phyloP scores from a whole-genome alignment of 2,888 invertebrate genomes.

The Adelognathus sp. region DNA sequence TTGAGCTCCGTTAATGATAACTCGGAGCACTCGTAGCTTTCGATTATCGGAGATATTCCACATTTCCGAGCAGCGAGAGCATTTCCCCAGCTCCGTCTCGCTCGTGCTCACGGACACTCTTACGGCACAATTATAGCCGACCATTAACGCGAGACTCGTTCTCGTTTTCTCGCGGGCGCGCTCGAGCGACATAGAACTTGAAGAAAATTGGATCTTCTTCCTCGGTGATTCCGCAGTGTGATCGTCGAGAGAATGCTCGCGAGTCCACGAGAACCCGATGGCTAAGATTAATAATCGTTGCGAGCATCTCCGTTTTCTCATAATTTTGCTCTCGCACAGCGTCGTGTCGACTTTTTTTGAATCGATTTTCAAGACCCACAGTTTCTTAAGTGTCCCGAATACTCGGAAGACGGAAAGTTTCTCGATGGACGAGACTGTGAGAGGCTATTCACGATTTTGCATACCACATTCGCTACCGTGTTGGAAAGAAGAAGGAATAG shows the following conservation, averaged over 20 bases:
- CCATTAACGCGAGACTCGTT: conserved; percentile 42
- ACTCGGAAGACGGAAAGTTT: background rate
- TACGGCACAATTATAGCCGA: conserved; percentile 46
- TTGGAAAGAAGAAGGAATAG: too few relatives aligned
- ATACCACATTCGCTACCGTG: too few relatives aligned
- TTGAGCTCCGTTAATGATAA: conserved; percentile 52
- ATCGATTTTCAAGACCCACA: background rate
- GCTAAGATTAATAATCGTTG: conserved; percentile 20
- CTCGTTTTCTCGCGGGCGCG: conserved; percentile 16
- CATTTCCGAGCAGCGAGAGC: conserved; percentile 29
- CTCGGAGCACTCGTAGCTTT: conserved; percentile 28
- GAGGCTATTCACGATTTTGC: too few relatives aligned
- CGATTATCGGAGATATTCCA: conserved; percentile 48
- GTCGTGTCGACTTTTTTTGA: background rate
- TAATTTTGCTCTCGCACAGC: background rate
- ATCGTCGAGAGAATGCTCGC: background rate
- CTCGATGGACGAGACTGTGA: too few relatives aligned
- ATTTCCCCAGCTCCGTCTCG: conserved; percentile 11
- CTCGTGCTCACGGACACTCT: conserved; percentile 33
- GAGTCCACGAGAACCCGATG: background rate
- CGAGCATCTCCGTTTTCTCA: background rate
- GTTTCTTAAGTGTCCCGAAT: background rate
- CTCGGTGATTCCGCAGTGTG: conserved; percentile 11
- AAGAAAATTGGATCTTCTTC: conserved; percentile 46
- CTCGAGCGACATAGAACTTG: background rate